Conservation (phyloP, 2,888 invertebrate genomes). For the Parnassius glacialis region DNA sequence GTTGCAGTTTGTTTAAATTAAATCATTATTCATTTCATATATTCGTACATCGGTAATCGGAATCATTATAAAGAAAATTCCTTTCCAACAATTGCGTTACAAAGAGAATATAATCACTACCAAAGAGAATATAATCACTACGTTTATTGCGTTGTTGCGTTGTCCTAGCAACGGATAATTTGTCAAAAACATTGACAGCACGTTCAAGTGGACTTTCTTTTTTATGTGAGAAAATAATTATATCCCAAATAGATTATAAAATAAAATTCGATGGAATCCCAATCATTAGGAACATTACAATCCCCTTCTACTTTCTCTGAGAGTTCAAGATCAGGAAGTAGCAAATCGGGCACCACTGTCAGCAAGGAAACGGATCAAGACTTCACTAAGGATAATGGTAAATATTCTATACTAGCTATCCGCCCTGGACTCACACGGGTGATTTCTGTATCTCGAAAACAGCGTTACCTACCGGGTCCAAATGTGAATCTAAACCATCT, state of each 20-base stretch:
- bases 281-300: slow-evolving; percentile 51
- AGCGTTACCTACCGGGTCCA: too few species aligned
- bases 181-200: not conserved
- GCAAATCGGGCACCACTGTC: slow-evolving; percentile 39
- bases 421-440: too few species aligned
- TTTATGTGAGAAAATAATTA: too few species aligned
- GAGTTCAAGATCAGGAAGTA: slow-evolving; percentile 57
- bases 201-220: too few species aligned
- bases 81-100: not conserved
- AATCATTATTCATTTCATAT: too few species aligned
- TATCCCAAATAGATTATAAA: not conserved
- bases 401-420: not conserved
- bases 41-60: too few species aligned
- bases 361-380: slow-evolving; percentile 49
- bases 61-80: slow-evolving; percentile 9
- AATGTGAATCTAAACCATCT: too few species aligned
- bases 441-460: too few species aligned
- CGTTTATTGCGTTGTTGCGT: slow-evolving; percentile 2
- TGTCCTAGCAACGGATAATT: slow-evolving; percentile 26
- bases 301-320: slow-evolving; percentile 56
- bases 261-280: slow-evolving; percentile 38
- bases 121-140: too few species aligned
- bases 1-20: too few species aligned
- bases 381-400: slow-evolving; percentile 65
- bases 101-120: too few species aligned